These are phyloP conservation scores for Nibea coibor DNA, from an alignment of 2,113 vertebrate genomes.

Conservation along the genomic window DNA sequence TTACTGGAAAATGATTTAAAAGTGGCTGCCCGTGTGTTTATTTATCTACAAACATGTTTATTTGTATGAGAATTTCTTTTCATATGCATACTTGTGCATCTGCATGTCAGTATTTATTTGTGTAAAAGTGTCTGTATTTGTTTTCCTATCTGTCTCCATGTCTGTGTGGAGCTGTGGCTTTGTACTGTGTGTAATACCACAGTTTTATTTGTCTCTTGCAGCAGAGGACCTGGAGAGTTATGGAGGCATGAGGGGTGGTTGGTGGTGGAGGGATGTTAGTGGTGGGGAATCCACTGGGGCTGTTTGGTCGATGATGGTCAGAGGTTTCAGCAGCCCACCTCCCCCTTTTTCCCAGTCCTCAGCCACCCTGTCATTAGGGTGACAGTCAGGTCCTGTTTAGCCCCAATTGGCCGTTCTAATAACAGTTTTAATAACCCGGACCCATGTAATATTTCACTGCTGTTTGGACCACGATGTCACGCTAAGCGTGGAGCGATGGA, in stretches of 20 bases:
- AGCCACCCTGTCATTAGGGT: constrained; percentile 83
- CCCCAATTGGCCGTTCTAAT: constrained; percentile 81
- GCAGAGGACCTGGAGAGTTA: constrained; percentile 49
- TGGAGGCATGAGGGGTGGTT: constrained; percentile 34
- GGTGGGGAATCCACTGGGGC: constrained; percentile 53
- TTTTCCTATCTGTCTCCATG: constrained; percentile 44
- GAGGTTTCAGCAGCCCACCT: constrained; percentile 68
- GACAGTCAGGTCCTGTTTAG: constrained; percentile 83
- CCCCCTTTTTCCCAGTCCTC: constrained; percentile 51
- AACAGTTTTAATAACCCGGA: constrained; percentile 82
- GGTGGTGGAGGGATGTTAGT: constrained; percentile 57
- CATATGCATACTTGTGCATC: constrained; percentile 3
- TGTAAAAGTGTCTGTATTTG: constrained; percentile 22
- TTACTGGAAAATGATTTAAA: not conserved
- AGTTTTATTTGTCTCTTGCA: constrained; percentile 55
- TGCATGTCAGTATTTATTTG: constrained; percentile 35
- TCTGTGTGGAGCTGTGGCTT: constrained; percentile 42
- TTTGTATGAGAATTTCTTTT: not conserved
- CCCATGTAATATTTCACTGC: constrained; percentile 80
- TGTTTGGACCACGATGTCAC: constrained; percentile 76
- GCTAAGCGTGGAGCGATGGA: constrained; percentile 72
- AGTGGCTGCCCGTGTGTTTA: constrained; percentile 17
- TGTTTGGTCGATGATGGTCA: constrained; percentile 58
- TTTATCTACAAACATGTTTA: constrained; percentile 25
- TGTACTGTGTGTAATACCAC: constrained; percentile 24